A percentile compares a stretch with the other conserved stretches of the same genome.
These are phyloP conservation scores for Cerastis rubricosa DNA, from an alignment of 2,888 invertebrate species.

Conservation along the genomic window DNA sequence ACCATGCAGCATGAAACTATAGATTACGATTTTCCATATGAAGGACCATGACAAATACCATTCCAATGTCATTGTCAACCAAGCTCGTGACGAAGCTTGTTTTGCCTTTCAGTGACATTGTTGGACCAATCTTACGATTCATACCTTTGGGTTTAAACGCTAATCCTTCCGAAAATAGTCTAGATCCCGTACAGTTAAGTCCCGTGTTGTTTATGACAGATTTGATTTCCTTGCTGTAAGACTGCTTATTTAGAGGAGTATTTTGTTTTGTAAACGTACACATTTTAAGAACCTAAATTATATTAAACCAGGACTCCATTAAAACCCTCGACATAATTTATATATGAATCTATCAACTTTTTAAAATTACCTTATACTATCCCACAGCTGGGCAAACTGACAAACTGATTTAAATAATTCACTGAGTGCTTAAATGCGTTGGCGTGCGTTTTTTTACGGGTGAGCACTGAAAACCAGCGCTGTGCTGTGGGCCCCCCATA, in stretches of 20 bases:
- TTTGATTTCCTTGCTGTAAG: neutral
- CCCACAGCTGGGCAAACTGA: neutral
- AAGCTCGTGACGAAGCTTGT: no score
- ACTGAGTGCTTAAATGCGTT: neutral
- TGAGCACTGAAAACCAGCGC: no score
- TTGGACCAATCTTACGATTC: neutral
- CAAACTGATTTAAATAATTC: neutral
- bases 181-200: constrained; percentile 7
- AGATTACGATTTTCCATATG: neutral
- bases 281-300: neutral
- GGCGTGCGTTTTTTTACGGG: no score
- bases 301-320: neutral
- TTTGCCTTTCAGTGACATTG: neutral
- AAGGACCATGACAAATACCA: neutral
- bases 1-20: neutral
- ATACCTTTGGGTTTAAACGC: neutral
- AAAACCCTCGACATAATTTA: neutral
- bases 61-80: neutral
- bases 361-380: neutral
- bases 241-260: neutral
- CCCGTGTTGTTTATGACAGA: neutral
- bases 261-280: neutral
- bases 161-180: constrained; percentile 3
- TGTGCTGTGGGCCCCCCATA: no score
- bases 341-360: neutral